These are phyloP conservation scores for Spodoptera exigua DNA, from an alignment of 2,888 invertebrate species.

Conservation along the genomic window DNA sequence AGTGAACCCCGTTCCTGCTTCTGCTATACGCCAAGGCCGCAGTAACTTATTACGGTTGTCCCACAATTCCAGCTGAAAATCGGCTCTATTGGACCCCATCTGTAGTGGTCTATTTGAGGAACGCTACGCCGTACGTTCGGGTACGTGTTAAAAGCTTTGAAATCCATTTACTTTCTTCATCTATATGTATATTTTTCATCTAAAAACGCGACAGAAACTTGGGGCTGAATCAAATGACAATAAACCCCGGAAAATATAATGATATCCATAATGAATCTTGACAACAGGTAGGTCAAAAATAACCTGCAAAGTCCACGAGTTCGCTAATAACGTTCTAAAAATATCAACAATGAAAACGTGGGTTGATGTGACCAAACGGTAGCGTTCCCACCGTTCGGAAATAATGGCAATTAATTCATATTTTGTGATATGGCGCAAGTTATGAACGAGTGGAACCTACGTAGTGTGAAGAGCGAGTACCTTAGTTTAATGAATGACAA, in stretches of 20 bases:
- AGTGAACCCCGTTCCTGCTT: no score
- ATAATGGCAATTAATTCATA: slow-evolving; percentile 65
- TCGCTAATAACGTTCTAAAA: slow-evolving; percentile 21
- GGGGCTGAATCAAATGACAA: no score
- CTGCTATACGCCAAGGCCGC: no score
- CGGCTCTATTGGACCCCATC: no score
- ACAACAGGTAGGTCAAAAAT: slow-evolving; percentile 1
- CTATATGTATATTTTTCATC: no score
- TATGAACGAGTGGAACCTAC: slow-evolving; percentile 27
- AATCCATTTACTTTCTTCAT: no score
- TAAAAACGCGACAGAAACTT: no score
- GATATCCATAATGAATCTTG: neutral
- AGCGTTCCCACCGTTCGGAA: slow-evolving; percentile 62
- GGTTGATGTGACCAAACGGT: slow-evolving; percentile 40
- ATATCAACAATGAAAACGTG: slow-evolving; percentile 23
- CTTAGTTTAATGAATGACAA: neutral
- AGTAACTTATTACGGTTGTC: no score
- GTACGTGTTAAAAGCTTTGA: no score
- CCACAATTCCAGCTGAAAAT: no score
- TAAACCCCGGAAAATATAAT: neutral
- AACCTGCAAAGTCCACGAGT: slow-evolving; percentile 11
- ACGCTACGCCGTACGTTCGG: no score
- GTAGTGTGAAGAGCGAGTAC: neutral
- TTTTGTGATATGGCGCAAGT: slow-evolving; percentile 56
- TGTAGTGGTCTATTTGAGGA: no score